A percentile compares a stretch with the other conserved stretches of the same genome.
phyloP scores from a whole-genome alignment of 2,888 invertebrate species.

The Macaria liturata region DNA sequence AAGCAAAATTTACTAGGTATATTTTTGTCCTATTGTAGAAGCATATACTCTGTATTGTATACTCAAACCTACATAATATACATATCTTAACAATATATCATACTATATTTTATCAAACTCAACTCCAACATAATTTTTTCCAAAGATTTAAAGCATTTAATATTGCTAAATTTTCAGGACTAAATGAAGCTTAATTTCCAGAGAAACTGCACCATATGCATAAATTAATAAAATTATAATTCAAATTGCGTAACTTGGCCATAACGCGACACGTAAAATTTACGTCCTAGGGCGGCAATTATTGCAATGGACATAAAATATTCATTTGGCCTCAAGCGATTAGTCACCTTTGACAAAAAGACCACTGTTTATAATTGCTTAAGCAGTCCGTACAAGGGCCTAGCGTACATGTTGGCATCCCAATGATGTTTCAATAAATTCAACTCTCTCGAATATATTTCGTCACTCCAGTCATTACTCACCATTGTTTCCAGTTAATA shows the following conservation, averaged over 20 bases:
- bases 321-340: slow-evolving; percentile 34
- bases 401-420: slow-evolving; percentile 56
- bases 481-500: slow-evolving; percentile 43
- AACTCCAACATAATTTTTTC: too few relatives aligned
- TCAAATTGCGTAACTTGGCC: slow-evolving; percentile 5
- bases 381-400: slow-evolving; percentile 48
- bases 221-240: slow-evolving; percentile 14
- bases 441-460: slow-evolving; percentile 44
- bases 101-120: too few relatives aligned
- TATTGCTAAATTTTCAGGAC: background rate
- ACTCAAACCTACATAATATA: too few relatives aligned
- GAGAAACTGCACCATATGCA: slow-evolving; percentile 5
- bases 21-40: too few relatives aligned
- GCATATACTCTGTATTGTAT: too few relatives aligned
- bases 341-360: slow-evolving; percentile 54
- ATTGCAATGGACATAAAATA: slow-evolving; percentile 21
- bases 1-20: too few relatives aligned
- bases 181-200: background rate
- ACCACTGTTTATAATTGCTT: slow-evolving; percentile 56
- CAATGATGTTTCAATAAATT: slow-evolving; percentile 67
- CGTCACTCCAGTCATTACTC: slow-evolving; percentile 48
- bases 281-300: slow-evolving; percentile 21
- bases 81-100: too few relatives aligned
- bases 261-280: slow-evolving; percentile 8
- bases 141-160: too few relatives aligned